These are phyloP conservation scores for Adelosebastes latens DNA, from an alignment of 2,797 vertebrate genomes.

Conservation along the genomic window DNA sequence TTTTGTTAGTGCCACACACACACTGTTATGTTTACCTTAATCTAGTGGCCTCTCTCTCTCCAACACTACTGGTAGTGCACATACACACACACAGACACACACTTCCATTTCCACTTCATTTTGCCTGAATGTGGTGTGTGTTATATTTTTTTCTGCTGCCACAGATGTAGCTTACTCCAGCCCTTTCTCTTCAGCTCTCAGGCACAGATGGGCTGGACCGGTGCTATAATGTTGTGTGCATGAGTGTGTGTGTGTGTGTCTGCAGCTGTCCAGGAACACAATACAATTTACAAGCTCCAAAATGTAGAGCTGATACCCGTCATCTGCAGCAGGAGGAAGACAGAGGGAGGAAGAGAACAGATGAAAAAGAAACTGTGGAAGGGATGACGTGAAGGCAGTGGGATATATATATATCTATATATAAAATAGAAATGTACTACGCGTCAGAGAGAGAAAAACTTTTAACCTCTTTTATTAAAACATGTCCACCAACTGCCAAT, in stretches of 20 bases:
- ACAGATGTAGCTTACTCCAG: conserved; percentile 24
- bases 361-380: background rate
- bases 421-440: background rate
- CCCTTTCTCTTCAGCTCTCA: conserved; percentile 27
- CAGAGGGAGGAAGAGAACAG: background rate
- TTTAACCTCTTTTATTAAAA: conserved; percentile 5
- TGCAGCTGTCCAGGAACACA: conserved; percentile 32
- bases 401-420: background rate
- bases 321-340: conserved; percentile 25
- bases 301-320: conserved; percentile 37
- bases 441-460: background rate
- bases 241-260: background rate
- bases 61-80: background rate
- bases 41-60: background rate
- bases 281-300: conserved; percentile 27
- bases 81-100: background rate
- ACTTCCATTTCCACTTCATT: background rate
- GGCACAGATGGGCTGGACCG: conserved; percentile 26
- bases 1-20: conserved; percentile 2
- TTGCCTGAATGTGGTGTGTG: background rate
- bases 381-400: background rate
- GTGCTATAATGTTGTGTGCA: background rate
- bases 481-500: background rate
- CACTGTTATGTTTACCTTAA: background rate
- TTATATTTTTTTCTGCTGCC: conserved; percentile 13